Percentiles rank a stretch among this genome's conserved stretches.
Evolutionary conservation across 2,888 invertebrate genomes (phyloP).

Genomic region (Plebejus melissa): DNA sequence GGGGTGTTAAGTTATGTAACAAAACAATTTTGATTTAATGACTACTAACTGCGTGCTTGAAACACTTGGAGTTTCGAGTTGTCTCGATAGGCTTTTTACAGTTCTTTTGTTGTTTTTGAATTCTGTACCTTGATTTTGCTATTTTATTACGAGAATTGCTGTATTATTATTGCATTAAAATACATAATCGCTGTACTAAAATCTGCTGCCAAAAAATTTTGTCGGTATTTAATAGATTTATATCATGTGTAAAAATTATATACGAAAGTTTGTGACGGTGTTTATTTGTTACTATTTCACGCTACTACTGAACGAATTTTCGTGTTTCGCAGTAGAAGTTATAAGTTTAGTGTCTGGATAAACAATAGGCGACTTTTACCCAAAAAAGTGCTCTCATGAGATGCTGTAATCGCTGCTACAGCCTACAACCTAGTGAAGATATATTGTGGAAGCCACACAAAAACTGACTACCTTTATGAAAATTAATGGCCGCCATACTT

Average conservation of each 20-base stretch:
- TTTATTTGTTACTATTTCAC: too few relatives aligned
- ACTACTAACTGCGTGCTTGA: constrained; percentile 1
- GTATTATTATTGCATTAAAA: too few relatives aligned
- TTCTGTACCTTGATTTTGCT: not conserved
- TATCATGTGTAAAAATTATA: too few relatives aligned
- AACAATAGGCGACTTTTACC: not conserved
- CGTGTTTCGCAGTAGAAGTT: too few relatives aligned
- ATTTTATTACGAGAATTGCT: not conserved
- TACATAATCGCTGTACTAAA: not conserved
- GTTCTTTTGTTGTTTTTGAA: not conserved
- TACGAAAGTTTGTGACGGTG: too few relatives aligned
- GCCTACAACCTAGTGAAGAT: not conserved
- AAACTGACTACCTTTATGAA: not conserved
- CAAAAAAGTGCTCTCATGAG: not conserved
- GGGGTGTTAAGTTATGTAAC: constrained; percentile 6
- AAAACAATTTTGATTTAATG: constrained; percentile 17
- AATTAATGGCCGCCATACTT: not conserved
- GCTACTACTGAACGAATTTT: too few relatives aligned
- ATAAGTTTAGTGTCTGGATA: not conserved
- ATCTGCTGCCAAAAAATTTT: not conserved
- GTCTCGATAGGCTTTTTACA: constrained; percentile 14
- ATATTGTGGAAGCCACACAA: not conserved
- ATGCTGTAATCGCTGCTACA: not conserved
- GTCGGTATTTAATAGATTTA: too few relatives aligned
- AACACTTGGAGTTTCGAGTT: constrained; percentile 10